Evolutionary conservation across 2,888 invertebrate species (phyloP), one percentile per base, ranked within the genome.

Genomic region (Platerodrilus igneus): DNA sequence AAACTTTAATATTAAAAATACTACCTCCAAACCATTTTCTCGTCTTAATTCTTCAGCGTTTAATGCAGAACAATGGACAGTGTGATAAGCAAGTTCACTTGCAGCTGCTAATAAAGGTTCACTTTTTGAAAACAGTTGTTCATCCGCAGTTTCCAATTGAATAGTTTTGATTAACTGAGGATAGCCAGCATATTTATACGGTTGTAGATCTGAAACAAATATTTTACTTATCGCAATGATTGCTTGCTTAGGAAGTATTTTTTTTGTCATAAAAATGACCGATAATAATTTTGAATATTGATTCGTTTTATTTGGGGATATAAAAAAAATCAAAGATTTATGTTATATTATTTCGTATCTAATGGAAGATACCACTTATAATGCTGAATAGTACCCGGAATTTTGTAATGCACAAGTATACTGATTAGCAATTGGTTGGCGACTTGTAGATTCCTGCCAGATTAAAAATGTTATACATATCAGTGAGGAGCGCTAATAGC

Each of bases 131-230:
- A 99, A 99, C 53, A 99, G 71, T 53, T 85, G 80, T 40, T 94
- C 93, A 59, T 96, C 97, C 35, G 82, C 83, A 0, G 94, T 91
- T 70, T 99, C 97, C 64, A 95, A 70, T 50, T 85, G 80, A 49
- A 99, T 94, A 2, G 97, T 97, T 68, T 92, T 88, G 33, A 99
- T 88, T 13, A 99, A 75, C 71, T 94, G 94, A 1, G 94, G 93
- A 73, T 99, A 99, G 7, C 99, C 99, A 39, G 99, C 94, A 72
- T 99, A 99, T 67, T 99, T 99, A 72, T 96, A 99, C 0, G 95
- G 95, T 36, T 87, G 79, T 21, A 99, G 72, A 44, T 88, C 92
- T 86, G 63, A 9, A 63, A 63, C 46, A 25, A 40, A 43, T 30
- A 48, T 31, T 25, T 35, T 15, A 27, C 6, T 9, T 17, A 25